These are phyloP conservation scores for Cerceris ruficornis DNA, from an alignment of 2,888 invertebrate species.

Conservation along the genomic window DNA sequence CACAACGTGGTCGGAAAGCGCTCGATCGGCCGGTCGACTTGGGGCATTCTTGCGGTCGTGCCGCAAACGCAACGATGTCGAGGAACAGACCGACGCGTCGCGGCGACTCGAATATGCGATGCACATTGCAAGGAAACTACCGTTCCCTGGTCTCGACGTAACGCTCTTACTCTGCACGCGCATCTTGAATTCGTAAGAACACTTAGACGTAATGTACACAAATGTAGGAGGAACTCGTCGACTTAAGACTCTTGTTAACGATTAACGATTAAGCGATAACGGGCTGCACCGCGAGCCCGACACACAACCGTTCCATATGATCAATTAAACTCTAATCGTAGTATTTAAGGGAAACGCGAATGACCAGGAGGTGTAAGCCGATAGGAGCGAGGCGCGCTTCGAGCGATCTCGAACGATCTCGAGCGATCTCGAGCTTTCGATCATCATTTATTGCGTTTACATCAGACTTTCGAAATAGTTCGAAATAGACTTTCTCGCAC, in stretches of 20 bases:
- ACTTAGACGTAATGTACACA: slow-evolving; percentile 48
- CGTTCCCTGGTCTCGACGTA: slow-evolving; percentile 38
- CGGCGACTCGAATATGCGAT: too few relatives aligned
- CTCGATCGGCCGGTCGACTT: slow-evolving; percentile 31
- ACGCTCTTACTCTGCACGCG: slow-evolving; percentile 48
- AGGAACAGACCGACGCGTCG: background rate
- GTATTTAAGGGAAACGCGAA: slow-evolving; percentile 46
- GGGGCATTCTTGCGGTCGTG: slow-evolving; percentile 11
- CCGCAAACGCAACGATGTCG: background rate
- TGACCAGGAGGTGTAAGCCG: slow-evolving; percentile 19
- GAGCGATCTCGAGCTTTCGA: slow-evolving; percentile 52
- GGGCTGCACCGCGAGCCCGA: slow-evolving; percentile 51
- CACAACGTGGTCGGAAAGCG: slow-evolving; percentile 14
- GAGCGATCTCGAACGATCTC: slow-evolving; percentile 44
- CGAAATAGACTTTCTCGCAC: background rate
- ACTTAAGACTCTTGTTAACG: slow-evolving; percentile 31
- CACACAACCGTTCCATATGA: slow-evolving; percentile 75
- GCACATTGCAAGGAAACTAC: background rate
- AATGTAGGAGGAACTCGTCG: slow-evolving; percentile 44
- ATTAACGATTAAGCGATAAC: slow-evolving; percentile 52
- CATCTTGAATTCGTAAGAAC: slow-evolving; percentile 45
- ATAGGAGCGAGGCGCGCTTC: slow-evolving; percentile 16
- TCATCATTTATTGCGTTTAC: slow-evolving; percentile 20
- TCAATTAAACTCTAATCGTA: slow-evolving; percentile 73
- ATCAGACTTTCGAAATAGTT: background rate